Base-by-base conservation (phyloP, 2,113 vertebrate genomes). In the Pomatostomus ruficeps region DNA sequence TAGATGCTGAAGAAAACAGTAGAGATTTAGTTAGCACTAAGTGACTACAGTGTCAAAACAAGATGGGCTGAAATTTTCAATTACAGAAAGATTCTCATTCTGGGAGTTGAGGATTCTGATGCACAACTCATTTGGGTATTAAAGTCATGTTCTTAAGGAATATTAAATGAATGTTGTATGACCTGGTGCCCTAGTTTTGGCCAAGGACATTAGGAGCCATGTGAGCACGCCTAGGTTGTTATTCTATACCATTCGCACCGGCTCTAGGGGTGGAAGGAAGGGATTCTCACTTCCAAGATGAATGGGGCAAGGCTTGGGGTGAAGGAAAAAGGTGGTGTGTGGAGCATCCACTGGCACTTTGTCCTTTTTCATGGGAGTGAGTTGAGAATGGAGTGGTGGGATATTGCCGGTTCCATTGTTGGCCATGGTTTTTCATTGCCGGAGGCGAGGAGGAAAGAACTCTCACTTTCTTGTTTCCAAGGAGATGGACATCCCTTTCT, bases 371-470 rank as follows among this genome's bases (percentile, higher is more conserved):
- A 19, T 26, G 25, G 29, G 11, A 52, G 17, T 7, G 4, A 52
- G 26, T 42, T 3, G 10, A 36, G 66, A 43, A 43, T 31, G 46
- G 25, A n/a, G n/a, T 9, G 29, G 33, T 16, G 5, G 28, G 19
- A 5, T 77, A 17, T 29, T 46, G 19, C n/a, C 46, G 24, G 25
- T 54, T 46, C 24, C 9, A 4, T 14, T 46, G 28, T 29, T 1
- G 5, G 23, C 12, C 24, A 29, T 17, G 40, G 24, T 7, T 62
- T 38, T 35, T 54, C 28, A 29, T 54, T 78, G 10, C 24, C 3
- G 3, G 12, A 38, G 25, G 1, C 0, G 3, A 46, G n/a, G 12
- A 8, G 20, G 8, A 40, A 78, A n/a, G 48, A 38, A 21, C 23
- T 45, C 20, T 67, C 28, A 40, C 25, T 43, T 24, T 31, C 9